phyloP scores from a whole-genome alignment of 53 echinoderm and acorn worm species.

The Echinometra lucunter region DNA sequence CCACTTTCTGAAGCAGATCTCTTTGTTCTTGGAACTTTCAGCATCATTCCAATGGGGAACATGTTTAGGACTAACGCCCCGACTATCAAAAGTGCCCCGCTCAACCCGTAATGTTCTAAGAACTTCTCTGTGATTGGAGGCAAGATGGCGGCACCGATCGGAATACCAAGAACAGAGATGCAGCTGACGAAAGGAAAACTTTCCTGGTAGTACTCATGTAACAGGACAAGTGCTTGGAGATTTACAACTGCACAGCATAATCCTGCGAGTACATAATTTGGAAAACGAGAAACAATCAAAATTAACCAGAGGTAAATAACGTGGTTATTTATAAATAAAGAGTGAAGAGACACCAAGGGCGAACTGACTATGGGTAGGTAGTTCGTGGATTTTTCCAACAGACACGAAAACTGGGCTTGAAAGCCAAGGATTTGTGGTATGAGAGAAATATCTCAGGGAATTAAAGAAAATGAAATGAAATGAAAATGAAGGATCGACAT shows the following conservation, averaged over 20 bases:
- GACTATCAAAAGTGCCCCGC: constrained; percentile 31
- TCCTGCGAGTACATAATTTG: neutral
- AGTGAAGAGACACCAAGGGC: neutral
- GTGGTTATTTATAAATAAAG: neutral
- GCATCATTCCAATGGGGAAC: constrained; percentile 42
- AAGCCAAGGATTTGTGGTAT: no score
- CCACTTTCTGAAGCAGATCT: neutral
- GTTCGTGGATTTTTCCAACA: no score
- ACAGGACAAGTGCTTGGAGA: constrained; percentile 33
- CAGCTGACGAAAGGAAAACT: constrained; percentile 54
- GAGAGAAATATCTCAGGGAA: no score
- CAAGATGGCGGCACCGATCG: constrained; percentile 49
- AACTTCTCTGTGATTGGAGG: constrained; percentile 53
- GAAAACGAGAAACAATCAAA: neutral
- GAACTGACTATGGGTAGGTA: no score
- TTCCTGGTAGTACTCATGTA: constrained; percentile 45
- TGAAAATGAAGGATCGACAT: no score
- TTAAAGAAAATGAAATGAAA: no score
- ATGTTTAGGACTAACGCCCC: constrained; percentile 50
- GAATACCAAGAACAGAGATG: constrained; percentile 54
- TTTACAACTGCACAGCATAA: constrained; percentile 50
- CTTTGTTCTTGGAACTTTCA: neutral
- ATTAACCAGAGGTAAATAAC: neutral
- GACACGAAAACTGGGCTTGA: no score
- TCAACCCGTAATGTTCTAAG: constrained; percentile 42